Conservation (phyloP, 2,797 vertebrate species). For the Sebastes glaucus region DNA sequence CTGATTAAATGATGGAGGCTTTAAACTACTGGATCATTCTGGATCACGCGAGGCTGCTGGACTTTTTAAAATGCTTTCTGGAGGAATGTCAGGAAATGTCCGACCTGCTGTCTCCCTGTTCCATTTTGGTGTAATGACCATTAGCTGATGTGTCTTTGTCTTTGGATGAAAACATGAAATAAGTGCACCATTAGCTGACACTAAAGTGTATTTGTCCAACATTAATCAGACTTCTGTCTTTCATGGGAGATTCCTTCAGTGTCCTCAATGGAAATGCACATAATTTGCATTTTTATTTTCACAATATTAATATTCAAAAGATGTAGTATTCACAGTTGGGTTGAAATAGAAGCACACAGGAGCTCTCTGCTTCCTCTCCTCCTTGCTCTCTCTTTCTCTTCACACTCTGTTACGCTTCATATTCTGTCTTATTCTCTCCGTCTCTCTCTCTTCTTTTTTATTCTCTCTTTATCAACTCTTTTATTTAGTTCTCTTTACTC, state of each 20-base stretch:
- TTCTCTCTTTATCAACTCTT: constrained; percentile 10
- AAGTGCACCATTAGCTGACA: background rate
- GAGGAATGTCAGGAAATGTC: background rate
- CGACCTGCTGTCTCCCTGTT: background rate
- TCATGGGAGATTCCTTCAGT: background rate
- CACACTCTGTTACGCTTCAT: background rate
- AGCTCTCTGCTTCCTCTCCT: background rate
- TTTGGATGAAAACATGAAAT: background rate
- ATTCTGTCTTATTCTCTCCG: background rate
- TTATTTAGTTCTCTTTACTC: constrained; percentile 13
- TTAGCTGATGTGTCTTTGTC: background rate
- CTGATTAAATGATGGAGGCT: background rate
- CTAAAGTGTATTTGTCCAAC: background rate
- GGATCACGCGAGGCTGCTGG: background rate
- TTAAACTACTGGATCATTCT: background rate
- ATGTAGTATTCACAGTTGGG: background rate
- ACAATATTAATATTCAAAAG: constrained; percentile 27
- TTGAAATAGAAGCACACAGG: background rate
- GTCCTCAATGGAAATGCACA: background rate
- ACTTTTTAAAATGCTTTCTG: background rate
- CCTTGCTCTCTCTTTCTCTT: background rate
- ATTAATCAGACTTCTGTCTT: constrained; percentile 3
- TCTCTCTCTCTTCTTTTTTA: background rate
- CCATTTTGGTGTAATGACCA: background rate
- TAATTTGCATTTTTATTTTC: constrained; percentile 32